Percentiles rank a stretch among this genome's conserved stretches.
These are phyloP conservation scores for Mastomys coucha DNA, from an alignment of 2,113 vertebrate genomes.

Conservation along the genomic window DNA sequence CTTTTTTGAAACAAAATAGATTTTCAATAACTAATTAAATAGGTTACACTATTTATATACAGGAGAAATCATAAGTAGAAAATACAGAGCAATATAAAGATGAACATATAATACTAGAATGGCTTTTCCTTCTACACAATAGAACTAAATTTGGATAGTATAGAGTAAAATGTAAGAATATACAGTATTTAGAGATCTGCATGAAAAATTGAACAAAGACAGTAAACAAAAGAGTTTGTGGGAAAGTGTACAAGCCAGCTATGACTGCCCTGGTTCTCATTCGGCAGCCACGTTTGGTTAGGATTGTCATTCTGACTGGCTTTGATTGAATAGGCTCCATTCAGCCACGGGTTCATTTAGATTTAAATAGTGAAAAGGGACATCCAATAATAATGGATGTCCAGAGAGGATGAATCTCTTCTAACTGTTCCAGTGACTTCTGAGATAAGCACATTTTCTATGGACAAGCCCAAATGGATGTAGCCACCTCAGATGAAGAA, in stretches of 20 bases:
- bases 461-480: not conserved
- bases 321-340: not conserved
- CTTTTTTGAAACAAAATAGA: conserved; percentile 21
- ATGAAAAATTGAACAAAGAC: conserved; percentile 1
- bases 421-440: not conserved
- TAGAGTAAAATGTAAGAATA: not conserved
- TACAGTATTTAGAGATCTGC: not conserved
- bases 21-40: not conserved
- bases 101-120: not conserved
- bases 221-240: not conserved
- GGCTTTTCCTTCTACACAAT: not conserved
- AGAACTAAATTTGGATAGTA: not conserved
- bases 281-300: not conserved
- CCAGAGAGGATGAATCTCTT: not conserved
- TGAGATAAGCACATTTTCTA: not conserved
- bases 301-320: not conserved
- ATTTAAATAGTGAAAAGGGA: not conserved
- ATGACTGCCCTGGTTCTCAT: not conserved
- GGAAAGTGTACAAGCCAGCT: not conserved
- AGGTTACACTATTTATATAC: not conserved
- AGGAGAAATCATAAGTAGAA: conserved; percentile 22
- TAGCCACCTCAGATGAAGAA: not conserved
- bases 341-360: not conserved
- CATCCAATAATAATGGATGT: not conserved
- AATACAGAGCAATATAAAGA: not conserved